Conservation (phyloP, 2,888 invertebrate species). For the Cyaniris semiargus region DNA sequence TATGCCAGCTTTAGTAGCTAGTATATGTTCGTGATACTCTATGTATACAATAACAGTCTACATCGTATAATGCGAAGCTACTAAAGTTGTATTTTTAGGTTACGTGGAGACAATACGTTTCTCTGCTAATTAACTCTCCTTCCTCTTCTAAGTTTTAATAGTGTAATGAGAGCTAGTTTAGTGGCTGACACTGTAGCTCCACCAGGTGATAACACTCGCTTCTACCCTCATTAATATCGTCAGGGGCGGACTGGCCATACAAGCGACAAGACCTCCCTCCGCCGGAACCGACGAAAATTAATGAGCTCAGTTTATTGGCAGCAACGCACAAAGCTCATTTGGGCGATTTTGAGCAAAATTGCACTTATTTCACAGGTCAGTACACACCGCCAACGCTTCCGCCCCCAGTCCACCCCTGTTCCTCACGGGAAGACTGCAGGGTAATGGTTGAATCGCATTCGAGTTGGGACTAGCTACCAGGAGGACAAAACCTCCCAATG, state of each 20-base stretch:
- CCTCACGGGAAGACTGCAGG: constrained; percentile 79
- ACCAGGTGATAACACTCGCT: constrained; percentile 72
- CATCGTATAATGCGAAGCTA: constrained; percentile 36
- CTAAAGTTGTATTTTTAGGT: constrained; percentile 36
- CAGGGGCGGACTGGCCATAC: constrained; percentile 82
- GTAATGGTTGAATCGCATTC: constrained; percentile 68
- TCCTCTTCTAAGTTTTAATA: constrained; percentile 14
- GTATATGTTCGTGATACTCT: background rate
- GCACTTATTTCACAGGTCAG: constrained; percentile 81
- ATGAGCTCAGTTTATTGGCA: constrained; percentile 81
- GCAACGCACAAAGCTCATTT: constrained; percentile 81
- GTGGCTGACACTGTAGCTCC: constrained; percentile 69
- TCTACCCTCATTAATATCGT: constrained; percentile 81
- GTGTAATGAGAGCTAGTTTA: constrained; percentile 38
- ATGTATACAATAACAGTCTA: constrained; percentile 5
- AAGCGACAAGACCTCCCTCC: constrained; percentile 79
- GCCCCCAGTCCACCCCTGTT: constrained; percentile 80
- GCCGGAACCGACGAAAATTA: constrained; percentile 80
- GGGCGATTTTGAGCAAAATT: constrained; percentile 81
- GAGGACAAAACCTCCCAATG: background rate
- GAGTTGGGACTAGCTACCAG: constrained; percentile 48
- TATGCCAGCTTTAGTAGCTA: constrained; percentile 29
- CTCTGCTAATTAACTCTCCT: constrained; percentile 9
- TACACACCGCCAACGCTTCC: constrained; percentile 76
- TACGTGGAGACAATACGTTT: constrained; percentile 13